These are phyloP conservation scores for Diplazon laetatorius DNA, from an alignment of 2,888 invertebrate genomes.

Conservation along the genomic window DNA sequence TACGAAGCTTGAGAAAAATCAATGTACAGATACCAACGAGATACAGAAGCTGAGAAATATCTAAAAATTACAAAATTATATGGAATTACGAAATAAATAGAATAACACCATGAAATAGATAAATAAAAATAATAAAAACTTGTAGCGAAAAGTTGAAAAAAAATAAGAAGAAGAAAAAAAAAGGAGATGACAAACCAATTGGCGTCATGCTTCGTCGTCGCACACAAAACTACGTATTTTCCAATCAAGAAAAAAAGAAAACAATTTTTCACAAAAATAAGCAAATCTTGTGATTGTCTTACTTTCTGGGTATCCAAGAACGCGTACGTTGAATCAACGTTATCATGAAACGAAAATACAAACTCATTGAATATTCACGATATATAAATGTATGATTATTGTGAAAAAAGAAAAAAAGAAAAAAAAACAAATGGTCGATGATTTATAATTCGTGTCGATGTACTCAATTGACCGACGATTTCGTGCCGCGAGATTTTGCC, in stretches of 20 bases:
- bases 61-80: slow-evolving; percentile 33
- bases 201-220: slow-evolving; percentile 51
- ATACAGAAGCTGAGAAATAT: slow-evolving; percentile 4
- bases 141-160: not conserved
- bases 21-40: slow-evolving; percentile 7
- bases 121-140: slow-evolving; percentile 2
- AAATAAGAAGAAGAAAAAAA: slow-evolving; percentile 2
- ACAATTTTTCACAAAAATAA: no score
- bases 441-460: slow-evolving; percentile 35
- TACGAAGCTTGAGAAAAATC: slow-evolving; percentile 35
- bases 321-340: slow-evolving; percentile 65
- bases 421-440: slow-evolving; percentile 50
- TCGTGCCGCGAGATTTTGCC: slow-evolving; percentile 52
- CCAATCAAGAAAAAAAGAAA: no score
- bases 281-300: slow-evolving; percentile 66
- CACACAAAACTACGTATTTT: slow-evolving; percentile 49
- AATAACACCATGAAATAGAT: not conserved
- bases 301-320: slow-evolving; percentile 77
- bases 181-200: slow-evolving; percentile 20
- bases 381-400: no score
- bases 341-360: slow-evolving; percentile 64
- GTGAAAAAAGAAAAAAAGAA: no score
- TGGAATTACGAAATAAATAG: slow-evolving; percentile 9
- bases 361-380: no score
- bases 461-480: slow-evolving; percentile 38